Evolutionary conservation across 2,113 vertebrate genomes (phyloP).

Genomic region (Sigmodon hispidus): DNA sequence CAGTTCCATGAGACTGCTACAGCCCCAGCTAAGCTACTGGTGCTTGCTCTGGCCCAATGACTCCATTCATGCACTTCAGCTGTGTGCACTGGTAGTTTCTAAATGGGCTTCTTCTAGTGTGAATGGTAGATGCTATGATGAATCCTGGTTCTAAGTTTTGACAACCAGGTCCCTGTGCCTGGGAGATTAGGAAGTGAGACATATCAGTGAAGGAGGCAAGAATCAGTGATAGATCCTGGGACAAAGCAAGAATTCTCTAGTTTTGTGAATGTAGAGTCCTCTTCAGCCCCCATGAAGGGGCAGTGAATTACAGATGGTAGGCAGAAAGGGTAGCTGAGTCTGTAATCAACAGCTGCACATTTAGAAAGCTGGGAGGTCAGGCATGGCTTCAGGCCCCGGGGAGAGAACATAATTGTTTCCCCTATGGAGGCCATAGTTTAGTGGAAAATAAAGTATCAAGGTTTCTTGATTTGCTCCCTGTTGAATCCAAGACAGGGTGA

Average conservation of each 20-base stretch:
- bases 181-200: neutral
- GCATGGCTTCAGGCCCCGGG: neutral
- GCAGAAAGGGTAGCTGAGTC: neutral
- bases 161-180: neutral
- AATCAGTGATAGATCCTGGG: neutral
- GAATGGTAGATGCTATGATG: neutral
- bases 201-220: neutral
- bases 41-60: constrained; percentile 39
- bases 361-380: neutral
- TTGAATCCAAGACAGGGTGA: no score
- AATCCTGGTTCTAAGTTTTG: neutral
- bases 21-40: neutral
- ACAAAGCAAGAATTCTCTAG: neutral
- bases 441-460: constrained; percentile 18
- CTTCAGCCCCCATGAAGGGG: neutral
- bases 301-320: neutral
- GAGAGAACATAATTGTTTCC: neutral
- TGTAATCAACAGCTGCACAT: neutral
- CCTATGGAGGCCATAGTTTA: constrained; percentile 12
- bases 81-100: constrained; percentile 22
- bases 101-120: neutral
- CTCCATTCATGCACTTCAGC: constrained; percentile 27
- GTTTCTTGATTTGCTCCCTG: neutral
- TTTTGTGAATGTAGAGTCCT: neutral
- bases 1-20: constrained; percentile 7